A percentile compares a stretch with the other conserved stretches of the same genome.
Conservation (phyloP, 2,797 vertebrate genomes). For the Macropus fuliginosus region DNA sequence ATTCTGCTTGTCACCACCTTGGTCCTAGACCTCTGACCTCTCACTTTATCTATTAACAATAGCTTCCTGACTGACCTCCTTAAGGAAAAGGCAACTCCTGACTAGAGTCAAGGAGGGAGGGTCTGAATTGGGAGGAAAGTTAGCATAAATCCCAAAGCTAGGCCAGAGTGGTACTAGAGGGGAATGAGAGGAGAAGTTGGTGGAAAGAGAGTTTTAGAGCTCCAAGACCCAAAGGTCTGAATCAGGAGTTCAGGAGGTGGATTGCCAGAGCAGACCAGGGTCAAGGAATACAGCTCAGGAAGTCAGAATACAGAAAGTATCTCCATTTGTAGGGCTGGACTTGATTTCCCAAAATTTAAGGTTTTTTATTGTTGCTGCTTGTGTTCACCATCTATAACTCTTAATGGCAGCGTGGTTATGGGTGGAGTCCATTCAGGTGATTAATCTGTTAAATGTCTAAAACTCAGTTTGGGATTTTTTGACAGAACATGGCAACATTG, state of each 20-base stretch:
- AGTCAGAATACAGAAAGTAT: neutral
- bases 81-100: neutral
- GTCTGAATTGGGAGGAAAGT: neutral
- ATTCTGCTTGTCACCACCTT: neutral
- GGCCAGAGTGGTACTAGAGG: neutral
- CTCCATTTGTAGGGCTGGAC: neutral
- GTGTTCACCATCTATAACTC: neutral
- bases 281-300: neutral
- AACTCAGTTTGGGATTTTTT: neutral
- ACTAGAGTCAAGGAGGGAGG: neutral
- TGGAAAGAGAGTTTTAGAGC: neutral
- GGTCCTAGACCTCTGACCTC: neutral
- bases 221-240: neutral
- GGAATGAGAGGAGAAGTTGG: neutral
- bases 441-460: neutral
- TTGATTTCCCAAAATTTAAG: neutral
- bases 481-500: neutral
- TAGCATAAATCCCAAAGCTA: neutral
- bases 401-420: neutral
- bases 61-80: neutral
- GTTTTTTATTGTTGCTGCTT: neutral
- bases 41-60: neutral
- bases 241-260: neutral
- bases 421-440: neutral
- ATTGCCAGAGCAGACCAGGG: neutral